A percentile compares a stretch with the other conserved stretches of the same genome.
Evolutionary conservation across 1,140 invertebrate species (phyloP).

Genomic region (Procambarus clarkii): DNA sequence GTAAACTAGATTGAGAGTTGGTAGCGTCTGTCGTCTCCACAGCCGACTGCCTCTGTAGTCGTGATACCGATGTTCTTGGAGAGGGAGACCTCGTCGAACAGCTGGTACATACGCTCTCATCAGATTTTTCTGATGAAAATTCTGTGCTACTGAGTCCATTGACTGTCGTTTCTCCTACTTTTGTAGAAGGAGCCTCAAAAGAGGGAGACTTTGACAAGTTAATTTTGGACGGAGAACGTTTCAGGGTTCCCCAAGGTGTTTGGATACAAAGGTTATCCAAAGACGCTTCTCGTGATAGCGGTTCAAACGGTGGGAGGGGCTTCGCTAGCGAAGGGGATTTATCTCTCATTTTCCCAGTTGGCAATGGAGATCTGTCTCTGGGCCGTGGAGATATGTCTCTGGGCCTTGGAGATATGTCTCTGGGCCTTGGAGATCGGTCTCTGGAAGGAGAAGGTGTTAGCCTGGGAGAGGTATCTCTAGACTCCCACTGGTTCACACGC

Average conservation of each 20-base stretch:
- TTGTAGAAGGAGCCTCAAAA: constrained; percentile 15
- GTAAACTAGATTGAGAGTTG: neutral
- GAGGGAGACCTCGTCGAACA: neutral
- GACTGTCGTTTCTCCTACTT: neutral
- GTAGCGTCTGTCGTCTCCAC: neutral
- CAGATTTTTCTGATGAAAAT: neutral
- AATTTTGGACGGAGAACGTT: constrained; percentile 48
- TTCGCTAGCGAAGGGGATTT: constrained; percentile 25
- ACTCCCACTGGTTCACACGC: constrained; percentile 59
- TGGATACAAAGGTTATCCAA: constrained; percentile 42
- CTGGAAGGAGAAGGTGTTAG: constrained; percentile 27
- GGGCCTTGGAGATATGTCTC: constrained; percentile 19
- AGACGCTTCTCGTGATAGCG: constrained; percentile 29
- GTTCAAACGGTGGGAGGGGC: neutral
- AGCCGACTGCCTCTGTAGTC: constrained; percentile 11
- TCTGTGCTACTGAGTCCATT: neutral
- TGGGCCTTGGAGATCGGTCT: constrained; percentile 35
- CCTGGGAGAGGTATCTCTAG: constrained; percentile 18
- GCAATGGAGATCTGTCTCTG: constrained; percentile 30
- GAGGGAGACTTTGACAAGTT: constrained; percentile 52
- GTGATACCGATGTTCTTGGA: neutral
- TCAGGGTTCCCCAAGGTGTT: constrained; percentile 58
- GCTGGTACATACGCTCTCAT: neutral
- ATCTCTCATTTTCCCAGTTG: constrained; percentile 22
- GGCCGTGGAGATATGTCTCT: constrained; percentile 38